Conservation (phyloP, 1,140 invertebrate species). For the Brachystomella parvula region DNA sequence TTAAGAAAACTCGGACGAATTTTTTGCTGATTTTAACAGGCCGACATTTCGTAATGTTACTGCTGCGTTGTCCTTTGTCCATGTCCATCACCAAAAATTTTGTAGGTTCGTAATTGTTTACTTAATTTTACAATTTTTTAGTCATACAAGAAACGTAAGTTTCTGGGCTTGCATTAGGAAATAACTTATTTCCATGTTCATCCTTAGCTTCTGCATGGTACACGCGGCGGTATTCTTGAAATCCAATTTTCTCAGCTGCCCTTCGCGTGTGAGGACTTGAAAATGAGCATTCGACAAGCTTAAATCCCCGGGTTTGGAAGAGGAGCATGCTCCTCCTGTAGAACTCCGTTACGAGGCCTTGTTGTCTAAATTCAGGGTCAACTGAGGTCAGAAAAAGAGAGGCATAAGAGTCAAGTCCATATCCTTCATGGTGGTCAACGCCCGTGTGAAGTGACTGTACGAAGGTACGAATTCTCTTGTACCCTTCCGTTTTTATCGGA, state of each 20-base stretch:
- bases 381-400: conserved; percentile 24
- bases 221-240: conserved; percentile 20
- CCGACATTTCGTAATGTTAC: no score
- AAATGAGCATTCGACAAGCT: conserved; percentile 19
- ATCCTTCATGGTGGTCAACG: conserved; percentile 15
- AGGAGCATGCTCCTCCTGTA: conserved; percentile 23
- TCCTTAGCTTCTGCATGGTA: conserved; percentile 16
- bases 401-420: conserved; percentile 18
- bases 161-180: conserved; percentile 3
- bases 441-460: conserved; percentile 1
- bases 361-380: conserved; percentile 20
- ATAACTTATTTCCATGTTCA: conserved; percentile 18
- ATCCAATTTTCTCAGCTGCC: conserved; percentile 22
- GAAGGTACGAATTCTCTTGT: conserved; percentile 12
- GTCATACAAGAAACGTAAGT: not conserved
- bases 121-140: not conserved
- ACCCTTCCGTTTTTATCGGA: conserved; percentile 1
- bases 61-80: no score
- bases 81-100: no score
- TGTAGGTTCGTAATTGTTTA: no score
- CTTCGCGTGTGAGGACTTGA: conserved; percentile 24
- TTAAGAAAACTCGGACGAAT: no score
- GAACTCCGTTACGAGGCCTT: conserved; percentile 20
- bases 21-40: no score
- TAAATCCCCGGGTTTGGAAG: conserved; percentile 24